Percentiles rank a stretch among this genome's conserved stretches.
These are phyloP conservation scores for Pipistrellus pipistrellus DNA, from an alignment of 2,797 vertebrate genomes.

Conservation along the genomic window DNA sequence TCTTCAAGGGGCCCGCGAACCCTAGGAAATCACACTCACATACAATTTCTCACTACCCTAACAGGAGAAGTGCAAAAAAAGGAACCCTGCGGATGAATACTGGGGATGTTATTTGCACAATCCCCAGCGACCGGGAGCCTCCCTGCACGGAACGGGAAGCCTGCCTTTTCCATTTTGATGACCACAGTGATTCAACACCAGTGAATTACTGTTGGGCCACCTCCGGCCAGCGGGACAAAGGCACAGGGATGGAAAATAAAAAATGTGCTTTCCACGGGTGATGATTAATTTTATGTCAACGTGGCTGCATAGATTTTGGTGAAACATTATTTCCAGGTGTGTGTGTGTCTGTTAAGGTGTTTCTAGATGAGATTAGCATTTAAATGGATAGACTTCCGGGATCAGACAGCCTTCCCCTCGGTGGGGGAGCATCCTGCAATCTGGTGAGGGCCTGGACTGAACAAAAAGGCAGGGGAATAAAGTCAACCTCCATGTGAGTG, in stretches of 20 bases:
- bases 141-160: not conserved
- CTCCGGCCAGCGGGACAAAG: not conserved
- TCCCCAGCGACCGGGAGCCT: not conserved
- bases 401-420: not conserved
- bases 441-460: not conserved
- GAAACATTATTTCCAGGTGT: not conserved
- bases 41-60: not conserved
- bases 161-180: not conserved
- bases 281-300: not conserved
- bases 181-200: not conserved
- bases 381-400: not conserved
- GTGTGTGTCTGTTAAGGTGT: not conserved
- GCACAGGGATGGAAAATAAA: constrained; percentile 20
- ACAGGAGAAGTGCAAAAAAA: not conserved
- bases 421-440: not conserved
- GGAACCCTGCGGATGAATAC: not conserved
- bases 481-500: not conserved
- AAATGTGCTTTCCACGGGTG: not conserved
- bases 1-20: not conserved
- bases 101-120: not conserved
- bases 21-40: constrained; percentile 10
- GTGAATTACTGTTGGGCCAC: constrained; percentile 70
- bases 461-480: not conserved
- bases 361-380: not conserved
- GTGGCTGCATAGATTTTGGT: not conserved